Evolutionary conservation across 2,113 vertebrate genomes (phyloP).

Genomic region (Platichthys stellatus): DNA sequence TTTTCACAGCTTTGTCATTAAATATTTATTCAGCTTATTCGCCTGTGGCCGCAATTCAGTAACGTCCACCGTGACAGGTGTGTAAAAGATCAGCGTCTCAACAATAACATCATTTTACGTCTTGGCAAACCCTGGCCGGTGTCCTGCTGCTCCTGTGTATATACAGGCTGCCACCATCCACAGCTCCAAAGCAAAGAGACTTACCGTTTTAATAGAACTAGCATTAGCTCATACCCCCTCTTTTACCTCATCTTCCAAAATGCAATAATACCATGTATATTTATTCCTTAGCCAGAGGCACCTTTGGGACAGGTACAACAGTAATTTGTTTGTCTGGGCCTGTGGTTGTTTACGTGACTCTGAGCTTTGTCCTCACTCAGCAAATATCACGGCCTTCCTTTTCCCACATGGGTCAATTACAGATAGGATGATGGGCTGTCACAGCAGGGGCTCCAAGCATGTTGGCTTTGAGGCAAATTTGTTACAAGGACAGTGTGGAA

Average conservation of each 20-base stretch:
- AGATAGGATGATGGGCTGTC: constrained; percentile 41
- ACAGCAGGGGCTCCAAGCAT: constrained; percentile 45
- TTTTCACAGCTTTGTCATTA: constrained; percentile 66
- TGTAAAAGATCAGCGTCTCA: constrained; percentile 46
- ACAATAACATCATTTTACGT: constrained; percentile 29
- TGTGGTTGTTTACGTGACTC: constrained; percentile 64
- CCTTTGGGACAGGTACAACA: constrained; percentile 37
- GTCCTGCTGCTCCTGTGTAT: neutral
- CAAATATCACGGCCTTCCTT: constrained; percentile 47
- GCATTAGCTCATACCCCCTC: neutral
- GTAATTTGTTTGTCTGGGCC: constrained; percentile 54
- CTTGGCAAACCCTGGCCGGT: neutral
- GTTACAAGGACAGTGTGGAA: constrained; percentile 11
- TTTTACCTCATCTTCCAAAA: neutral
- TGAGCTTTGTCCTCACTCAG: constrained; percentile 53
- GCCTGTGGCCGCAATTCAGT: constrained; percentile 57
- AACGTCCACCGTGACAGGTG: constrained; percentile 37
- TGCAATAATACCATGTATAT: constrained; percentile 12
- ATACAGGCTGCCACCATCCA: neutral
- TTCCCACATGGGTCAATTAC: constrained; percentile 73
- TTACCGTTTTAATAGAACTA: neutral
- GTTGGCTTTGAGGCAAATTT: constrained; percentile 32
- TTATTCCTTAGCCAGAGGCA: constrained; percentile 21
- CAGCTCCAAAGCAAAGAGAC: neutral
- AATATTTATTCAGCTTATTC: constrained; percentile 71